phyloP scores from a whole-genome alignment of 2,113 vertebrate genomes.

The Illadopsis cleaveri region DNA sequence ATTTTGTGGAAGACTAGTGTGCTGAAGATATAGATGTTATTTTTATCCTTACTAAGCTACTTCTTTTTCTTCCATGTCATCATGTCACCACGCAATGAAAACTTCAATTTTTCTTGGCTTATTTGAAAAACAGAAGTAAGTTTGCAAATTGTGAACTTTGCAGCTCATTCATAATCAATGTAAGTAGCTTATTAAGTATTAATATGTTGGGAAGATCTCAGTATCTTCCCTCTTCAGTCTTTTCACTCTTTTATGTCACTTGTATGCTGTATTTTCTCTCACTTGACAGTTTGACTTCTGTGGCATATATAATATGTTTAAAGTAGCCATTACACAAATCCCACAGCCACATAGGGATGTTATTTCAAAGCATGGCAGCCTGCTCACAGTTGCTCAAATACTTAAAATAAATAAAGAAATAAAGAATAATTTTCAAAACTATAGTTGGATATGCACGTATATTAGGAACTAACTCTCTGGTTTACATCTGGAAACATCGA shows the following conservation, averaged over 20 bases:
- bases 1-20: neutral
- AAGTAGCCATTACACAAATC: neutral
- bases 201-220: neutral
- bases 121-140: slow-evolving; percentile 30
- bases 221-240: neutral
- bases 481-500: neutral
- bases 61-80: slow-evolving; percentile 6
- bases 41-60: slow-evolving; percentile 27
- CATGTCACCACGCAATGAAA: neutral
- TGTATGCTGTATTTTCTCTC: neutral
- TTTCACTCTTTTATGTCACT: neutral
- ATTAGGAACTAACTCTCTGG: neutral
- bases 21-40: neutral
- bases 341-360: neutral
- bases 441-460: neutral
- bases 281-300: neutral
- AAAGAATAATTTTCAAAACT: neutral
- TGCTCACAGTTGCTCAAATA: neutral
- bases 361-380: neutral
- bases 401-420: neutral
- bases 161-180: slow-evolving; percentile 1
- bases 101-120: neutral
- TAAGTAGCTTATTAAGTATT: slow-evolving; percentile 21
- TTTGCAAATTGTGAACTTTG: slow-evolving; percentile 12
- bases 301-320: neutral